Percentiles rank a stretch among this genome's conserved stretches.
Conservation (phyloP, 37 sponge, comb jelly and placozoan genomes). For the Aplysina aerophoba region DNA sequence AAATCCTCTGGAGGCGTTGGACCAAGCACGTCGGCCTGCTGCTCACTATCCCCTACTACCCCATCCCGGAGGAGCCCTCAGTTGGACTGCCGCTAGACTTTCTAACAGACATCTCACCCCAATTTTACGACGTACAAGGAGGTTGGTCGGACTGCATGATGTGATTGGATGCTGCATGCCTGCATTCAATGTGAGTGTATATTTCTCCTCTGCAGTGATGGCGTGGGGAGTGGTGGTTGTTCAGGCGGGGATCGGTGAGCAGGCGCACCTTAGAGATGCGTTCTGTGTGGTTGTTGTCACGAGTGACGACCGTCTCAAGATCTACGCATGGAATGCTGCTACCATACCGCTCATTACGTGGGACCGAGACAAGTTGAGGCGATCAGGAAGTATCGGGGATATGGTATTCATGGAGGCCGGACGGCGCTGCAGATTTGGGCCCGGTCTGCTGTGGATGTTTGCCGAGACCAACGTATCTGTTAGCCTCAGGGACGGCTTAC, state of each 20-base stretch:
- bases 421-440: slow-evolving; percentile 68
- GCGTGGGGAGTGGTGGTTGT: slow-evolving; percentile 12
- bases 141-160: not conserved
- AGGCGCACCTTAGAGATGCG: not conserved
- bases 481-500: slow-evolving; percentile 57
- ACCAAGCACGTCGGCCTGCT: slow-evolving; percentile 16
- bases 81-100: not conserved
- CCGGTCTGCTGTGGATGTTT: slow-evolving; percentile 82
- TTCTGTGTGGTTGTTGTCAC: slow-evolving; percentile 7
- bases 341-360: slow-evolving; percentile 43
- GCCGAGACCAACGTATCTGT: not conserved
- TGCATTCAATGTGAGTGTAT: not conserved
- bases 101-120: not conserved
- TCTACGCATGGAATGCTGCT: slow-evolving; percentile 11
- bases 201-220: not conserved
- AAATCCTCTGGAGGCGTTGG: not conserved
- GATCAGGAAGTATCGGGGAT: slow-evolving; percentile 69
- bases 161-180: not conserved
- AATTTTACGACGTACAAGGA: not conserved
- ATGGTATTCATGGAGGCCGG: slow-evolving; percentile 79
- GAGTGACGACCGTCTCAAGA: not conserved
- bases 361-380: slow-evolving; percentile 73
- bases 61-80: slow-evolving; percentile 16
- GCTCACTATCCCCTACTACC: slow-evolving; percentile 7
- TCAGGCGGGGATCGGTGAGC: not conserved